Conservation (phyloP, 2,888 invertebrate genomes). For the Rhimphoctona megacephalus region DNA sequence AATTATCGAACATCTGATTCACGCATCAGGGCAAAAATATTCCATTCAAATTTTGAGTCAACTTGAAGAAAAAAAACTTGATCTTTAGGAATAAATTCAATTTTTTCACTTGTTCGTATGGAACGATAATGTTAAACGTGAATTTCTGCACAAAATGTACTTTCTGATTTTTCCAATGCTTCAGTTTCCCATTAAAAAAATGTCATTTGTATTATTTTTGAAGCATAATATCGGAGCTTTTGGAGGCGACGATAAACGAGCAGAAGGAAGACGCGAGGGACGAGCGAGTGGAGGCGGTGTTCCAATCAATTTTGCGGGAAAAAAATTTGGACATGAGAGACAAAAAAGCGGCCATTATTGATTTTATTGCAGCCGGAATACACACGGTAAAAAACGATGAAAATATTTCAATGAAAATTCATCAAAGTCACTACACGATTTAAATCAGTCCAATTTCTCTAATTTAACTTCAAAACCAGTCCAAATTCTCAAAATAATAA, state of each 20-base stretch:
- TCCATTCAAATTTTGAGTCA: too few species aligned
- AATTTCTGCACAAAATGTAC: too few species aligned
- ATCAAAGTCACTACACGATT: not conserved
- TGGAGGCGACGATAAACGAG: slow-evolving; percentile 88
- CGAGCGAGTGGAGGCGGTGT: slow-evolving; percentile 89
- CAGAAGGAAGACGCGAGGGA: slow-evolving; percentile 86
- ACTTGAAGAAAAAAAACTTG: too few species aligned
- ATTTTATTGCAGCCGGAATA: slow-evolving; percentile 95
- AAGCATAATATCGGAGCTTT: slow-evolving; percentile 92
- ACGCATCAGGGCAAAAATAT: too few species aligned
- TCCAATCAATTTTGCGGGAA: slow-evolving; percentile 90
- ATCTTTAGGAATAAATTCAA: too few species aligned
- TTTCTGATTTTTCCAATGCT: not conserved
- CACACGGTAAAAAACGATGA: slow-evolving; percentile 89
- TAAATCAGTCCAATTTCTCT: not conserved
- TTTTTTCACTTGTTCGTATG: too few species aligned
- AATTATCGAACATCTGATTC: too few species aligned
- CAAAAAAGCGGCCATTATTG: slow-evolving; percentile 93
- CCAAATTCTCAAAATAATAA: not conserved
- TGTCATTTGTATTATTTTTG: not conserved
- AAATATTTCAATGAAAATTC: not conserved
- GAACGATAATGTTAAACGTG: too few species aligned
- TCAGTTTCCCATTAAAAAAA: not conserved
- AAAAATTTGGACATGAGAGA: slow-evolving; percentile 91
- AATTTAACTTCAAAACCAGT: not conserved